Base-by-base conservation (phyloP, 2,888 invertebrate species). In the Aspidiotus rigidus region DNA sequence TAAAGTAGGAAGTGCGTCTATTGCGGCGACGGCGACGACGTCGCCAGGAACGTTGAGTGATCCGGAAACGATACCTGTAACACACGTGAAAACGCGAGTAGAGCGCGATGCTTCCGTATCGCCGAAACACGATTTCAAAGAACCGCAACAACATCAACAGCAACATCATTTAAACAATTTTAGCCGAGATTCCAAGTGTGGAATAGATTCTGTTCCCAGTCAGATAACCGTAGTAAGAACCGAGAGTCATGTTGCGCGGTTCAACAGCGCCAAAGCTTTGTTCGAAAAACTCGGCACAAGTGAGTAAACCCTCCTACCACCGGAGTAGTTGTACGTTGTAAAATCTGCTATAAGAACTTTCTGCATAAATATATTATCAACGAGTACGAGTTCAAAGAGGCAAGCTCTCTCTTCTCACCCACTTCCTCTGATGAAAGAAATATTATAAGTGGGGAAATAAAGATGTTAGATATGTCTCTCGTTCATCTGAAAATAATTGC, bases 181-280 rank as follows among this genome's bases (percentile, higher is more conserved):
- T 28, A 71, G 74, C 76, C 69, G 75, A 74, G 44, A 77, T 49
- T 57, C 71, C 5, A 72, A 77, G 72, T 71, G 73, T 42, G 74
- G 75, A 59, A 77, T 77, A 64, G 77, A 83, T 79, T 78, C 83
- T n/a, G 41, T 62, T 16, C 66, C 72, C 16, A 70, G 59, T 44
- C 72, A 85, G 75, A 87, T 87, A 54, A 86, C 88, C 11, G 89
- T 90, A 60, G 89, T 89, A 71, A 83, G 93, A 72, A 90, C 91
- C 16, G 91, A 93, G 79, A 91, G 91, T 75, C 93, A 93, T 77
- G 85, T 91, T 75, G 88, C 92, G n/a, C 81, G 91, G 72, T 93
- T 93, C 78, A 93, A 94, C 78, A 92, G 89, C 78, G 93, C 93
- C 3, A 83, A 93, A 72, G 93, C 94, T 56, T 82, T 94, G 70